Percentiles rank a stretch among this genome's conserved stretches.
These are phyloP conservation scores for Cetonia aurata DNA, from an alignment of 2,888 invertebrate species.

Conservation along the genomic window DNA sequence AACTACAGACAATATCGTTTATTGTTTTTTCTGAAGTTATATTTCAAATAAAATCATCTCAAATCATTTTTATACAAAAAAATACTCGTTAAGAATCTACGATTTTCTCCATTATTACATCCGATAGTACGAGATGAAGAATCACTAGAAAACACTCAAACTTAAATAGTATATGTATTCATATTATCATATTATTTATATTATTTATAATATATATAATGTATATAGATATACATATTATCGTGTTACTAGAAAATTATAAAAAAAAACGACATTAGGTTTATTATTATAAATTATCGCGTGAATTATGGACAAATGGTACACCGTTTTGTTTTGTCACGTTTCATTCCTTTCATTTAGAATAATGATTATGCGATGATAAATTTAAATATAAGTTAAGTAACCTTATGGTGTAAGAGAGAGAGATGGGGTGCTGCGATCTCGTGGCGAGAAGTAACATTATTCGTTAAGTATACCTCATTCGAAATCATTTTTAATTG, in stretches of 20 bases:
- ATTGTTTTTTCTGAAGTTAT: constrained; percentile 48
- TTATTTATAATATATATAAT: constrained; percentile 15
- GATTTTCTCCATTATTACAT: constrained; percentile 50
- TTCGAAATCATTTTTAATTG: too few relatives aligned
- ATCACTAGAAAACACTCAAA: constrained; percentile 65
- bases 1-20: neutral
- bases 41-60: constrained; percentile 53
- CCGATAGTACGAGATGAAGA: constrained; percentile 41
- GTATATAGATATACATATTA: constrained; percentile 25
- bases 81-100: constrained; percentile 47
- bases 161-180: constrained; percentile 55
- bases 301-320: constrained; percentile 18
- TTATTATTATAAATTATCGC: neutral
- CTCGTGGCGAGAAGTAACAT: too few relatives aligned
- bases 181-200: constrained; percentile 19
- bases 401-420: neutral
- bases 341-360: neutral
- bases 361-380: neutral
- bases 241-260: constrained; percentile 4
- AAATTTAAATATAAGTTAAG: constrained; percentile 1
- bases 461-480: too few relatives aligned
- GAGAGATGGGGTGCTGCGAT: constrained; percentile 8
- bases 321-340: neutral
- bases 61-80: constrained; percentile 51
- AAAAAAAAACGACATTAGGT: constrained; percentile 29